Conservation (phyloP, 2,797 vertebrate genomes). For the Girardinus metallicus region DNA sequence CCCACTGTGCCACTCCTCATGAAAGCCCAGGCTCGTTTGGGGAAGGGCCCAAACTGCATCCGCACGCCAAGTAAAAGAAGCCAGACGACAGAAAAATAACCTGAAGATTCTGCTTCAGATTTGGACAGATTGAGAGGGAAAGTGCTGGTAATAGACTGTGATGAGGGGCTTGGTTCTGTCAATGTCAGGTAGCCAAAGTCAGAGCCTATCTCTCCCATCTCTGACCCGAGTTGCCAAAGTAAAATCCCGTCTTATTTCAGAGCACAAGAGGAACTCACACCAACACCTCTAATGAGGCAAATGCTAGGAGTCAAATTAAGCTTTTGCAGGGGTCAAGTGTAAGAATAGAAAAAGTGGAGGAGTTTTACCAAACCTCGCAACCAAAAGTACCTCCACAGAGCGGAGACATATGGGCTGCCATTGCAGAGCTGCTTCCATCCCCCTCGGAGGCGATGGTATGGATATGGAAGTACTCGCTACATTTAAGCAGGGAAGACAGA, state of each 20-base stretch:
- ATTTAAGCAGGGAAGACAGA: constrained; percentile 64
- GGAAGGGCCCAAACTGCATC: constrained; percentile 50
- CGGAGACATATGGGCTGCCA: constrained; percentile 60
- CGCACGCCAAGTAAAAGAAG: constrained; percentile 33
- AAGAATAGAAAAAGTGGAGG: constrained; percentile 10
- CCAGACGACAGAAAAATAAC: constrained; percentile 25
- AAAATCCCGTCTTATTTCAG: constrained; percentile 30
- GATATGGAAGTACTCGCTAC: constrained; percentile 65
- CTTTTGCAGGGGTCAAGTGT: constrained; percentile 16
- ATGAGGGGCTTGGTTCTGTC: constrained; percentile 61
- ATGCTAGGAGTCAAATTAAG: constrained; percentile 18
- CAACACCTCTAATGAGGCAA: constrained; percentile 16
- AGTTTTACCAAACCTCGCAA: constrained; percentile 4
- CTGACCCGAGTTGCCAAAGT: constrained; percentile 34
- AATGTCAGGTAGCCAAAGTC: constrained; percentile 65
- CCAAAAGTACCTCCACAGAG: constrained; percentile 18
- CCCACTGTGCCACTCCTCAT: constrained; percentile 52
- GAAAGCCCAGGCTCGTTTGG: constrained; percentile 42
- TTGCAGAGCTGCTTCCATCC: constrained; percentile 50
- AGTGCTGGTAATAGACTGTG: not conserved
- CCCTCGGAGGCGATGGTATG: constrained; percentile 68
- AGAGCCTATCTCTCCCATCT: constrained; percentile 21
- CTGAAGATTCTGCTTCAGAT: constrained; percentile 18
- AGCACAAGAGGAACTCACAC: constrained; percentile 13
- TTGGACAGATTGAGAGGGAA: constrained; percentile 14